Evolutionary conservation across 2,113 vertebrate species (phyloP), one percentile per base, ranked within the genome.

Genomic region (Saguinus imperator): DNA sequence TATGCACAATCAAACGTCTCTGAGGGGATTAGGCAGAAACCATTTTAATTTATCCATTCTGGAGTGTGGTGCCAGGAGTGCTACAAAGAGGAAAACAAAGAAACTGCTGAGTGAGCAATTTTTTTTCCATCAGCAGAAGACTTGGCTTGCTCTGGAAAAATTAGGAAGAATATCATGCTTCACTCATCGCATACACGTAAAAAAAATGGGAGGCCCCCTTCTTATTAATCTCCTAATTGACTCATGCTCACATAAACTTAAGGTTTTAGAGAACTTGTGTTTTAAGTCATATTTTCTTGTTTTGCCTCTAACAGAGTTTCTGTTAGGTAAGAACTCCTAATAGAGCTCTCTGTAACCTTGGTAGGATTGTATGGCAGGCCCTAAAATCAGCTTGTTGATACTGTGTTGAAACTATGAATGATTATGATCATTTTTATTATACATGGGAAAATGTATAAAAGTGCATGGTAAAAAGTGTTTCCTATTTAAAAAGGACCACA

Each of bases 11-110:
- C 96, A 98, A 97, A 96, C 97, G 84, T 98, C 95, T 98, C 88
- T 0, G 90, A 98, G 95, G 95, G 97, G 95, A 98, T 98, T 98
- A 98, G 58, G 58, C 83, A 97, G 97, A 97, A 97, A 97, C 91
- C 94, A 96, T 98, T 98, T 98, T 98, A 98, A 98, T 98, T 98
- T 96, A 98, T 98, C 97, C 92, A 80, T 97, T 98, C 96, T 95
- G 92, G 96, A 97, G 89, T 92, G 79, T 20, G 0, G 58, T 97
- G 96, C 97, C 97, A 97, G 97, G 85, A 98, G 94, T 14, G 1
- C 91, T 92, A 88, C 96, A 98, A 98, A 98, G 97, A 98, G 35
- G 85, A 97, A 98, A 98, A 98, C 97, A 98, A 98, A 98, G 96
- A 96, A 98, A 98, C 43, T 10, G 11, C 97, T 52, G n/a, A 98